Conservation (phyloP, 2,888 invertebrate genomes). For the Dynastes hyllus region DNA sequence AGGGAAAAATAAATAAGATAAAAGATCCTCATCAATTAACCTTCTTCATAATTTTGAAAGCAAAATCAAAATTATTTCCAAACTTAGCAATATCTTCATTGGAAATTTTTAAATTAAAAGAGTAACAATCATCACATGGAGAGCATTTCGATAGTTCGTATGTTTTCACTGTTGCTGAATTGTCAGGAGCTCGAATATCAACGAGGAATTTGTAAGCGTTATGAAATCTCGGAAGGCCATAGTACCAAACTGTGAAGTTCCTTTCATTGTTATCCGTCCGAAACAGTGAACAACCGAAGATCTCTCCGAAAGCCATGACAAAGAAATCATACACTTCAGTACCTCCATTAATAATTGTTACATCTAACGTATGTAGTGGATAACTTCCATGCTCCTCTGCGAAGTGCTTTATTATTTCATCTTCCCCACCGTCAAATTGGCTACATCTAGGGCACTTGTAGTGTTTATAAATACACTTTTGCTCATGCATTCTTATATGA, state of each 20-base stretch:
- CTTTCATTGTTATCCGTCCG: constrained; percentile 36
- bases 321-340: constrained; percentile 46
- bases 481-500: constrained; percentile 46
- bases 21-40: neutral
- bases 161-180: constrained; percentile 8
- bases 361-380: constrained; percentile 35
- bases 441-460: constrained; percentile 49
- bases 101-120: constrained; percentile 38
- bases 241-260: constrained; percentile 47
- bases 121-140: constrained; percentile 34
- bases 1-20: too few relatives aligned
- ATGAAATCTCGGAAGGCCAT: constrained; percentile 38
- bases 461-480: constrained; percentile 35
- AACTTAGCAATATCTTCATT: neutral
- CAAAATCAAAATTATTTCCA: neutral
- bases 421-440: constrained; percentile 39
- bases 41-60: neutral
- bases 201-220: constrained; percentile 28
- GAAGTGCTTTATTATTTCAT: constrained; percentile 48
- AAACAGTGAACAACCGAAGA: constrained; percentile 48
- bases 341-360: constrained; percentile 15
- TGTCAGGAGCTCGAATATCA: constrained; percentile 12
- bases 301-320: constrained; percentile 42
- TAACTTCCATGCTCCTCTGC: constrained; percentile 40
- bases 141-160: constrained; percentile 36